Base-by-base conservation (phyloP, 2,888 invertebrate species). In the Dioctria linearis region DNA sequence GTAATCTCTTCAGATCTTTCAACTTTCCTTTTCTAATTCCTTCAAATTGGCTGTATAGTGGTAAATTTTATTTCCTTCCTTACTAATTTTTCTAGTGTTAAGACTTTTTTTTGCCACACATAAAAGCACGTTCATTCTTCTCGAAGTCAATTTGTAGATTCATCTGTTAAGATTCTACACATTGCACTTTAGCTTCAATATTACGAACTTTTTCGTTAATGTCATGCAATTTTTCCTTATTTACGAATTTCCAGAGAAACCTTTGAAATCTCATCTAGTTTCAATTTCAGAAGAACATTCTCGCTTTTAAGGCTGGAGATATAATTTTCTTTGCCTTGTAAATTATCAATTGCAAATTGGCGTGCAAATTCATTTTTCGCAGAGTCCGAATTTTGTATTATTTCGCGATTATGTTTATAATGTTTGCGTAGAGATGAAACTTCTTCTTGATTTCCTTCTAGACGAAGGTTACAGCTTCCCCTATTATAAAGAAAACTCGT, bases 241-340 rank as follows among this genome's bases (percentile, higher is more conserved):
- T 25, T 25, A 25, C 25, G 3, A 13, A 4, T 67, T 25, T 67
- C 46, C n/a, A 67, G 49, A 13, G 25, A 49, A 8, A 43, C 43
- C 9, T 46, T 8, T 2, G 67, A 67, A 8, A 67, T 8, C 46
- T 71, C 71, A 13, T 71, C 40, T 8, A 71, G 11, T 40, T 57
- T 57, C 5, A 54, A 42, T 11, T 71, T 8, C 13, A 71, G 42
- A 4, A 11, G n/a, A 5, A 42, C 57, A 2, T 54, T 71, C 39
- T 71, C 71, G 9, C 25, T 71, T 39, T 71, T 51, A 37, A 71
- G 42, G 2, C 0, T 4, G 4, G 71, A 57, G 11, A 71, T 71
- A 40, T 67, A 67, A 3, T 25, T 46, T 46, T 67, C 67, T 46
- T 67, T 67, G 25, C 25, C 25, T 25, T n/a, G n/a, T n/a, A n/a